Conservation (phyloP, 2,797 vertebrate genomes). For the Propithecus perrieri region DNA sequence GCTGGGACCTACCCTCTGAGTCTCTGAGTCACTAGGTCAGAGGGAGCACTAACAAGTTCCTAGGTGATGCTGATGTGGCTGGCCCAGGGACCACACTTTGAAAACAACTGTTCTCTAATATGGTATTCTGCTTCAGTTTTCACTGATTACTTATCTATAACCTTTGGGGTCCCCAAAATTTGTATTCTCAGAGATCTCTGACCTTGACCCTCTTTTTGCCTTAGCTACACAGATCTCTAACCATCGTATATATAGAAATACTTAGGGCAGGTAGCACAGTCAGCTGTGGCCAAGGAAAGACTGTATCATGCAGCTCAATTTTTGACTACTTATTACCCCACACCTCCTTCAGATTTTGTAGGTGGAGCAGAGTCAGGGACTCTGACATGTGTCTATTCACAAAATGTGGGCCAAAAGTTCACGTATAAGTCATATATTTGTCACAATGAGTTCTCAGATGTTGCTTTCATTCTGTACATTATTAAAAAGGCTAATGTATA, state of each 20-base stretch:
- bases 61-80: neutral
- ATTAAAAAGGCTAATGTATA: neutral
- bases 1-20: neutral
- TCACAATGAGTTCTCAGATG: neutral
- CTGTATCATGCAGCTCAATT: neutral
- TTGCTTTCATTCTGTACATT: neutral
- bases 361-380: neutral
- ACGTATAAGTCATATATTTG: neutral
- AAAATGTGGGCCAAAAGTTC: neutral
- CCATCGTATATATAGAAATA: neutral
- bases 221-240: neutral
- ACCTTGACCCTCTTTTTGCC: neutral
- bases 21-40: neutral
- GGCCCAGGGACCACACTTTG: neutral
- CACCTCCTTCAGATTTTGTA: neutral
- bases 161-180: neutral
- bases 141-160: neutral
- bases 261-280: neutral
- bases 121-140: neutral
- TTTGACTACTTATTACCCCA: neutral
- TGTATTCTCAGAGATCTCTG: neutral
- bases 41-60: neutral
- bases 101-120: neutral
- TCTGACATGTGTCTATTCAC: neutral
- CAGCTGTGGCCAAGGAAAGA: neutral